phyloP scores from a whole-genome alignment of 2,888 invertebrate species.

The Agonopterix arenella region DNA sequence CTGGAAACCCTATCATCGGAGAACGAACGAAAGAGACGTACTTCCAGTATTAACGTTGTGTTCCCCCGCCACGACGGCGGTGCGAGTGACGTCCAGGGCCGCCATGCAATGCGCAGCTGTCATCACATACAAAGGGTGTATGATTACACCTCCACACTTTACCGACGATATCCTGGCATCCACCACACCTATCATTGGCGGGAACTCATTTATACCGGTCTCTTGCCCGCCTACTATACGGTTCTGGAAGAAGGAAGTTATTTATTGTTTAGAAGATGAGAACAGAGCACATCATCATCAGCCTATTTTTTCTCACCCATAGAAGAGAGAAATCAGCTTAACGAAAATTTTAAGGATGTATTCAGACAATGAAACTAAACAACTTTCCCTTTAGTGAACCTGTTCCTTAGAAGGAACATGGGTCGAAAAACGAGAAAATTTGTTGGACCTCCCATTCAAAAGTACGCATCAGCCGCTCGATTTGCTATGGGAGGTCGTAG shows the following conservation, averaged over 20 bases:
- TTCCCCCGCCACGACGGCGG: slow-evolving; percentile 70
- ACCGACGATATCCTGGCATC: slow-evolving; percentile 36
- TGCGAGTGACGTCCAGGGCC: slow-evolving; percentile 28
- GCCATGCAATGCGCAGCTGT: slow-evolving; percentile 78
- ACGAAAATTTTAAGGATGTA: too few species aligned
- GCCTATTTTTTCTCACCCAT: not conserved
- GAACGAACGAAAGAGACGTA: slow-evolving; percentile 13
- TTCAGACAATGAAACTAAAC: too few species aligned
- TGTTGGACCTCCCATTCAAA: too few species aligned
- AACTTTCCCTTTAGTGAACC: too few species aligned
- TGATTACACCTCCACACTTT: slow-evolving; percentile 75
- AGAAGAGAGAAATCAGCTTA: too few species aligned
- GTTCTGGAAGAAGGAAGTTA: slow-evolving; percentile 28
- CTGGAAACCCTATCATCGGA: too few species aligned
- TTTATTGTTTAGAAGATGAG: not conserved
- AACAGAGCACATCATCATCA: not conserved
- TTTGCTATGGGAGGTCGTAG: too few species aligned
- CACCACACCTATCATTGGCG: slow-evolving; percentile 46
- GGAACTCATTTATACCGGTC: slow-evolving; percentile 50
- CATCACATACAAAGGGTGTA: slow-evolving; percentile 53
- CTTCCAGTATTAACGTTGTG: slow-evolving; percentile 53
- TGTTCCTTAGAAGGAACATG: too few species aligned
- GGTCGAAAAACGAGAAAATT: too few species aligned
- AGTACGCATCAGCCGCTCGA: too few species aligned
- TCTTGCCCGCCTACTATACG: slow-evolving; percentile 60